Evolutionary conservation across 2,797 vertebrate species (phyloP).

Genomic region (Novumbra hubbsi): DNA sequence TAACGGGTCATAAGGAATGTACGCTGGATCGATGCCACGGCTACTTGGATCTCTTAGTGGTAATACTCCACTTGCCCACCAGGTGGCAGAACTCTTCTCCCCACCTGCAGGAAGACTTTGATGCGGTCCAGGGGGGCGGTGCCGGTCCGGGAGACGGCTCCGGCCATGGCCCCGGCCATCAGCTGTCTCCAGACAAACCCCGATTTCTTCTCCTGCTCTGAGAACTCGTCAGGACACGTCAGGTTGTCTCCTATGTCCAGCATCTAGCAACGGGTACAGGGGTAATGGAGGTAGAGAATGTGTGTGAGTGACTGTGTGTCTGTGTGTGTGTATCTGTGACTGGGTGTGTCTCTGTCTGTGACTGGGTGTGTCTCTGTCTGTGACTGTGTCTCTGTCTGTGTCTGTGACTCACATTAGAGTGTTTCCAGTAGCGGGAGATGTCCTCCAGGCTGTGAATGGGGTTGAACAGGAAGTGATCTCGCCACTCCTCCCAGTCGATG

Average conservation of each 20-base stretch:
- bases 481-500: conserved; percentile 89
- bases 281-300: neutral
- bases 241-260: conserved; percentile 94
- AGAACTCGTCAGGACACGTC: conserved; percentile 92
- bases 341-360: neutral
- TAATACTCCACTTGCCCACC: neutral
- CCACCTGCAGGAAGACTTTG: conserved; percentile 90
- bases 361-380: neutral
- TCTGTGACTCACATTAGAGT: conserved; percentile 76
- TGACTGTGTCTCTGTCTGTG: neutral
- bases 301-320: neutral
- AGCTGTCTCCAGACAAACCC: conserved; percentile 95
- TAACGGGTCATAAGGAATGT: neutral
- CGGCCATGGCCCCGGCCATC: conserved; percentile 87
- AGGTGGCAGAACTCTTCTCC: neutral
- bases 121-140: conserved; percentile 93
- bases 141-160: conserved; percentile 88
- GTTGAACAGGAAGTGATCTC: conserved; percentile 88
- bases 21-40: neutral
- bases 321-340: neutral
- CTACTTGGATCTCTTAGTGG: neutral
- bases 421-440: conserved; percentile 86
- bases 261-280: conserved; percentile 74
- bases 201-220: conserved; percentile 88
- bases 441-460: conserved; percentile 85